phyloP scores from a whole-genome alignment of 2,113 vertebrate species.

The Lasiurus cinereus region DNA sequence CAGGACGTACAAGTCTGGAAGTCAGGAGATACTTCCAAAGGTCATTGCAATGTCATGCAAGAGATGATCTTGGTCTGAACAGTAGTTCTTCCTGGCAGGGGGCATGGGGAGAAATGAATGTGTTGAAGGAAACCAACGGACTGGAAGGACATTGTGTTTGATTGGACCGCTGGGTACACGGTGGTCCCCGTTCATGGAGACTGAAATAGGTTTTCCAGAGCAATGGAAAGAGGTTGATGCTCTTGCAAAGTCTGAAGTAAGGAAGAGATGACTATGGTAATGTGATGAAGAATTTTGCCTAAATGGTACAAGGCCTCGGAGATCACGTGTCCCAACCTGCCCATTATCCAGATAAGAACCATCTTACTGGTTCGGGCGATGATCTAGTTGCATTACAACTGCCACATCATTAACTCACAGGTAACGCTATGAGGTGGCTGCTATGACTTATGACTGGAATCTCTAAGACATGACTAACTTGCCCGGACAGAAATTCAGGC shows the following conservation, averaged over 20 bases:
- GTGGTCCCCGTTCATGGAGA: background rate
- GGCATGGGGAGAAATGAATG: background rate
- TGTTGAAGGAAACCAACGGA: background rate
- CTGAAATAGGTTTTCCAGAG: background rate
- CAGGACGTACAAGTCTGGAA: background rate
- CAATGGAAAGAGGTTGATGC: background rate
- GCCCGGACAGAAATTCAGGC: slow-evolving; percentile 3
- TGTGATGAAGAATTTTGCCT: background rate
- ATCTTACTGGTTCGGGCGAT: background rate
- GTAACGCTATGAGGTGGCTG: background rate
- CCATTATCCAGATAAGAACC: background rate
- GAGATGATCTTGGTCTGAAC: background rate
- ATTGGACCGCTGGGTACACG: background rate
- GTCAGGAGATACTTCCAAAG: background rate
- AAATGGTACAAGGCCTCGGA: background rate
- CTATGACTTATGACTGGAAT: background rate
- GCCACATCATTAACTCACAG: slow-evolving; percentile 50
- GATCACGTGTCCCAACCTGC: background rate
- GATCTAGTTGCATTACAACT: background rate
- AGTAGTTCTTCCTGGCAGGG: background rate
- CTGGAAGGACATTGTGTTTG: background rate
- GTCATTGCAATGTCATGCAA: background rate
- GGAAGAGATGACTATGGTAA: background rate
- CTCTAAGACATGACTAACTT: slow-evolving; percentile 20
- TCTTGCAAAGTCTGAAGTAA: background rate